Percentiles rank a stretch among this genome's conserved stretches.
Evolutionary conservation across 2,797 vertebrate genomes (phyloP).

Genomic region (Enteromius paludinosus): DNA sequence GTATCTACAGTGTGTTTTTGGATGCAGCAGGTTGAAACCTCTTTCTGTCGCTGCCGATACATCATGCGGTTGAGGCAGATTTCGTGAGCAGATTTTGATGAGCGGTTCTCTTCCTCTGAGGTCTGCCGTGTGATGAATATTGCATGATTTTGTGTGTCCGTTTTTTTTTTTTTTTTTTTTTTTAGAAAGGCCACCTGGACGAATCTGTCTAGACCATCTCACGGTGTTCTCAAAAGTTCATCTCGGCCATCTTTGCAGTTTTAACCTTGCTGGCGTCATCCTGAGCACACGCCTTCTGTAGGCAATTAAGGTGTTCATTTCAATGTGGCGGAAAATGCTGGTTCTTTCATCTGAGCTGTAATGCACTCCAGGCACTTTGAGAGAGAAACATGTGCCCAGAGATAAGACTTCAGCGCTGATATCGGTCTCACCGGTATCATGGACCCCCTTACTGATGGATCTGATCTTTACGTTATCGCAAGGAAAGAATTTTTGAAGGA

Average conservation of each 20-base stretch:
- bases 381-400: constrained; percentile 33
- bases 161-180: neutral
- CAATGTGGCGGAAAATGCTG: constrained; percentile 31
- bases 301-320: constrained; percentile 50
- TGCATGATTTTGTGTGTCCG: constrained; percentile 27
- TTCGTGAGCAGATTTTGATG: constrained; percentile 22
- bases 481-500: constrained; percentile 22
- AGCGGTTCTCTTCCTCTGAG: neutral
- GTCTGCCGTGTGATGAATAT: constrained; percentile 23
- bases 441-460: constrained; percentile 22
- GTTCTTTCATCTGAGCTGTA: constrained; percentile 48
- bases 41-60: neutral
- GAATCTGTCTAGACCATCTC: constrained; percentile 18
- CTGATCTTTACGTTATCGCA: constrained; percentile 33
- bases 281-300: neutral
- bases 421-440: constrained; percentile 8
- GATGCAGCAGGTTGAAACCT: constrained; percentile 7
- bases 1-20: neutral
- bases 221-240: neutral
- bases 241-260: neutral
- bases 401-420: constrained; percentile 46
- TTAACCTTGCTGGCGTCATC: constrained; percentile 23
- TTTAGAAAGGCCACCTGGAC: constrained; percentile 9
- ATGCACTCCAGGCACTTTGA: constrained; percentile 27
- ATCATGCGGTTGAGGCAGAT: neutral